Evolutionary conservation across 2,797 vertebrate species (phyloP).

Genomic region (Epinephelus awoara): DNA sequence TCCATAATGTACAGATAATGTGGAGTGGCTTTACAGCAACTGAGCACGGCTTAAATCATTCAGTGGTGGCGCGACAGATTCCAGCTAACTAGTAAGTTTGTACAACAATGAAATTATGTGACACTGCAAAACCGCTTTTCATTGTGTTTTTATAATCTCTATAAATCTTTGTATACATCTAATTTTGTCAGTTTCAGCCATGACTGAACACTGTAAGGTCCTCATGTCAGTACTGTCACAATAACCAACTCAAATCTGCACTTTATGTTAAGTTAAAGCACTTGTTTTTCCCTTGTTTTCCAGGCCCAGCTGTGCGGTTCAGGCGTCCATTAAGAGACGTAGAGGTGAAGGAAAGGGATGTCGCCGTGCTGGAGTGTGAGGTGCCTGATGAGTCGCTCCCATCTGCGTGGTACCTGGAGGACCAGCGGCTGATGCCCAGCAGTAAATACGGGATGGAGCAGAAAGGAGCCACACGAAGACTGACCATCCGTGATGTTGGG

Average conservation of each 20-base stretch:
- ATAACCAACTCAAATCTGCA: background rate
- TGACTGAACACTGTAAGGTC: background rate
- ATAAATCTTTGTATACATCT: background rate
- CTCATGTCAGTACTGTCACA: background rate
- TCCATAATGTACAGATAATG: constrained; percentile 29
- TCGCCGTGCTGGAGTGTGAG: constrained; percentile 94
- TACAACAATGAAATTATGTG: background rate
- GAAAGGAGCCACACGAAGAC: constrained; percentile 87
- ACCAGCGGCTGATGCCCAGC: constrained; percentile 91
- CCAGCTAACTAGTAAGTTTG: background rate
- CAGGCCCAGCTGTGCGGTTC: constrained; percentile 92
- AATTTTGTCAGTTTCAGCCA: background rate
- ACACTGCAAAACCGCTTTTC: background rate
- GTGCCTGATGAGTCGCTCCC: constrained; percentile 91
- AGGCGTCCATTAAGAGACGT: constrained; percentile 88
- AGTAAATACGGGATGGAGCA: constrained; percentile 95
- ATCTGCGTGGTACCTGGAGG: constrained; percentile 94
- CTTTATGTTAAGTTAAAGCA: background rate
- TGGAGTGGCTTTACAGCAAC: background rate
- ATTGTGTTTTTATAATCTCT: background rate
- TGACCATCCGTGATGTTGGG: constrained; percentile 91
- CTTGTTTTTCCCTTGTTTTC: background rate
- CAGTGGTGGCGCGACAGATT: background rate
- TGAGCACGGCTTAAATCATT: background rate
- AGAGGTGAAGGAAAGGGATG: constrained; percentile 90